Percentiles rank a stretch among this genome's conserved stretches.
phyloP scores from a whole-genome alignment of 2,888 invertebrate genomes.

The Romanomermis culicivorax region DNA sequence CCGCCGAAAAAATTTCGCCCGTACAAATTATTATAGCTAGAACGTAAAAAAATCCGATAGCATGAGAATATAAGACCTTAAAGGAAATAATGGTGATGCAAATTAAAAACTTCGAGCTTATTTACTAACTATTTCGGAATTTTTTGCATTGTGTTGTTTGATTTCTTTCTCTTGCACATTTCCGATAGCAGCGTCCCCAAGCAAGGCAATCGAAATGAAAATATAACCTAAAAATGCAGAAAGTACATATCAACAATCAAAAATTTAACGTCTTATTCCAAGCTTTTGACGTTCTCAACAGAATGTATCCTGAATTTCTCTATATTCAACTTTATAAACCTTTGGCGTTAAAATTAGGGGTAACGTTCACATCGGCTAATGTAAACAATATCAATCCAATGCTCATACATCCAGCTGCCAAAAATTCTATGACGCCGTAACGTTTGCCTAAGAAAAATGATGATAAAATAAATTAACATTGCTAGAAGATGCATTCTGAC shows the following conservation, averaged over 20 bases:
- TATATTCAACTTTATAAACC: slow-evolving; percentile 33
- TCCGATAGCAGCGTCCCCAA: slow-evolving; percentile 84
- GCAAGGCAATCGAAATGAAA: slow-evolving; percentile 49
- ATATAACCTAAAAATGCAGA: slow-evolving; percentile 29
- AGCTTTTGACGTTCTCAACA: not conserved
- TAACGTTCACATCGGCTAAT: slow-evolving; percentile 46
- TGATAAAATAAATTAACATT: no score
- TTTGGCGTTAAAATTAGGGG: slow-evolving; percentile 39
- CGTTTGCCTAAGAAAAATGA: slow-evolving; percentile 42
- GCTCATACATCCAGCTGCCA: slow-evolving; percentile 66
- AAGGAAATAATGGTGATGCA: slow-evolving; percentile 12
- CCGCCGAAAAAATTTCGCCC: slow-evolving; percentile 52
- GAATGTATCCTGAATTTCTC: not conserved
- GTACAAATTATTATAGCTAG: slow-evolving; percentile 47
- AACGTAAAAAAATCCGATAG: slow-evolving; percentile 61
- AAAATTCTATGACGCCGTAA: slow-evolving; percentile 58
- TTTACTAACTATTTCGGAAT: slow-evolving; percentile 53
- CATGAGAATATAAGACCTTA: slow-evolving; percentile 59
- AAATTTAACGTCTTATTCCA: no score
- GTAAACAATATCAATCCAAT: slow-evolving; percentile 72
- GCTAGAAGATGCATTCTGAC: no score
- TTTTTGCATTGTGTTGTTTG: slow-evolving; percentile 56
- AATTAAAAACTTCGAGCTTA: not conserved
- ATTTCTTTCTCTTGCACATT: slow-evolving; percentile 91
- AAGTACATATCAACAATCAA: no score